Base-by-base conservation (phyloP, 2,888 invertebrate species). In the Zeuzera pyrina region DNA sequence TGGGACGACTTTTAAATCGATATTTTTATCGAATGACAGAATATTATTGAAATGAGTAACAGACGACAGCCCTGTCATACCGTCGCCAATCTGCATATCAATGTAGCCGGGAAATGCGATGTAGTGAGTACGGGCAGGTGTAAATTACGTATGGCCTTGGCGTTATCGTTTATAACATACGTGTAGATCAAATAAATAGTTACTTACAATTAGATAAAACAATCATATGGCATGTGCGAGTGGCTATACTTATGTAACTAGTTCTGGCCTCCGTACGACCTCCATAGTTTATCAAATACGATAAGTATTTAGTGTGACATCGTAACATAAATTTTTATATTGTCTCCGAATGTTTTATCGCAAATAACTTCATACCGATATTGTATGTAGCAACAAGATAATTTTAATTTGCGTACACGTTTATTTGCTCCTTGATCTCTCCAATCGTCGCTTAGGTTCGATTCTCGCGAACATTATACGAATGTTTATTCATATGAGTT, bases 301-400 rank as follows among this genome's bases (percentile, higher is more conserved):
- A 78, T 78, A 78, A 79, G 64, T 65, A 63, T 68, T 66, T 62
- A 64, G 67, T 64, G 63, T 73, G 76, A 71, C 73, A 81, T 67
- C 73, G 64, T 79, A 71, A 77, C 77, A 81, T 77, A 79, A 72
- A 77, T 81, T 74, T n/a, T n/a, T 69, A 67, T 71, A 73, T 70
- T 71, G 70, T 73, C 69, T n/a, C n/a, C n/a, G n/a, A n/a, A n/a
- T n/a, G n/a, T n/a, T n/a, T 79, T 79, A 79, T 83, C 81, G 61
- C 49, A 49, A 64, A 65, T 57, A 54, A 57, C 58, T 53, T 62
- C 58, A 63, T n/a, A 49, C 49, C 55, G 70, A 74, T 72, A 73
- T 56, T 44, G 38, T 42, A 43, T 66, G 45, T 65, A 56, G 73
- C 66, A 73, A 81, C 78, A 60, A 74, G 72, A 77, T 76, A 70